Evolutionary conservation across 1,140 invertebrate genomes (phyloP).

Genomic region (Drosophila nasuta): DNA sequence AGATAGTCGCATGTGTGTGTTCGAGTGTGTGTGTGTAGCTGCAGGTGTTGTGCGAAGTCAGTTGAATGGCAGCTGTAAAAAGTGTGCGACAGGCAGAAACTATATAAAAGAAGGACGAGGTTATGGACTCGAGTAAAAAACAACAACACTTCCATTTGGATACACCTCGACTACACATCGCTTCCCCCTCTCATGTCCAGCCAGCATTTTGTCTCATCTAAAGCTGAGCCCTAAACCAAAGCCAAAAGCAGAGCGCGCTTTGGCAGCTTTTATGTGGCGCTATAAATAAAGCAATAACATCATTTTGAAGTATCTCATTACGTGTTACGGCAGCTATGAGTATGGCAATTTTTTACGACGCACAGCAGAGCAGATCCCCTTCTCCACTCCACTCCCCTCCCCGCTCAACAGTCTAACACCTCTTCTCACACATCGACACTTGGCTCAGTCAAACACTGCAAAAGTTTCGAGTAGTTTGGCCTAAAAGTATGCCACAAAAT

Average conservation of each 20-base stretch:
- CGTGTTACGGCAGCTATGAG: slow-evolving; percentile 70
- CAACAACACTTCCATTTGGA: slow-evolving; percentile 3
- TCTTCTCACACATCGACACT: too few species aligned
- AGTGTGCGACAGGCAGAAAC: slow-evolving; percentile 37
- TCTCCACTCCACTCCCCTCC: background rate
- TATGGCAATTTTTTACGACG: slow-evolving; percentile 75
- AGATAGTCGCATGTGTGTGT: slow-evolving; percentile 42
- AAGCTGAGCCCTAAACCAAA: slow-evolving; percentile 22
- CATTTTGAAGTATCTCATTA: slow-evolving; percentile 83
- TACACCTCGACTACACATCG: background rate
- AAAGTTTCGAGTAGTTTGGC: slow-evolving; percentile 64
- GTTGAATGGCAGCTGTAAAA: slow-evolving; percentile 55
- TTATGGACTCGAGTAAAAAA: slow-evolving; percentile 38
- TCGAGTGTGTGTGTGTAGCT: slow-evolving; percentile 34
- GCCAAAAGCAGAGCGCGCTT: slow-evolving; percentile 29
- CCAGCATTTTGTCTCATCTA: background rate
- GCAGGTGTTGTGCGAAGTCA: slow-evolving; percentile 39
- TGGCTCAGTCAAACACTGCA: slow-evolving; percentile 2
- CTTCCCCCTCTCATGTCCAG: too few species aligned
- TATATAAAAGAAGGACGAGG: slow-evolving; percentile 42
- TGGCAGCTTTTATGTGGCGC: slow-evolving; percentile 63
- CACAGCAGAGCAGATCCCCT: background rate
- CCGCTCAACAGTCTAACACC: too few species aligned
- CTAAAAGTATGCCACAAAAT: slow-evolving; percentile 62
- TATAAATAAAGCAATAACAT: slow-evolving; percentile 83